These are phyloP conservation scores for Masnerella sp. DNA, from an alignment of 2,888 invertebrate species.

Conservation along the genomic window DNA sequence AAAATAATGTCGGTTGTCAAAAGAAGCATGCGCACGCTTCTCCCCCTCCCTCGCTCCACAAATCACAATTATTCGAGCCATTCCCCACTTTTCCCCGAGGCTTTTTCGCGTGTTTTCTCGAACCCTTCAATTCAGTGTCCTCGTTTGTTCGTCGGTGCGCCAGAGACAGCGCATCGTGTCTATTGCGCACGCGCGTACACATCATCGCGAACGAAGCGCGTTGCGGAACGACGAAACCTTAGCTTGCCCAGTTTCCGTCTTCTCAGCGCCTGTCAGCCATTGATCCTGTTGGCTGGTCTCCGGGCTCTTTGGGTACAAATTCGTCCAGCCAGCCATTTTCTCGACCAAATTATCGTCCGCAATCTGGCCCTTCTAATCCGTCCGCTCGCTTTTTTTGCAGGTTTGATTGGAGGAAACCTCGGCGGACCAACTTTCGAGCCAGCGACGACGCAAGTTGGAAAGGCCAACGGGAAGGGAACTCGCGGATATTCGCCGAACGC, in stretches of 20 bases:
- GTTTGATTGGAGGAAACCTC: conserved; percentile 43
- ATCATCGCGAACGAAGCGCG: conserved; percentile 34
- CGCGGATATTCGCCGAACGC: conserved; percentile 55
- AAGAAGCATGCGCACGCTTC: too few species aligned
- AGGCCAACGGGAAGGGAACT: conserved; percentile 26
- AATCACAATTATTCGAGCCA: too few species aligned
- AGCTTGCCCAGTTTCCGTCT: conserved; percentile 70
- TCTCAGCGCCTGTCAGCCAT: conserved; percentile 75
- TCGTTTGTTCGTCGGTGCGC: too few species aligned
- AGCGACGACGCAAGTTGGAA: conserved; percentile 6
- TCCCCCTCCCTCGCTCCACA: too few species aligned
- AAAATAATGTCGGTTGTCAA: too few species aligned
- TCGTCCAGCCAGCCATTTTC: too few species aligned
- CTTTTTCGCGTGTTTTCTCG: too few species aligned
- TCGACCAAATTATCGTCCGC: too few species aligned
- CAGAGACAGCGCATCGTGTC: too few species aligned
- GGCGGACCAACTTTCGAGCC: conserved; percentile 14
- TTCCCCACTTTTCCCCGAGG: too few species aligned
- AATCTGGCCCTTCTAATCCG: too few species aligned
- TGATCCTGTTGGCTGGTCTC: conserved; percentile 69
- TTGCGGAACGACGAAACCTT: conserved; percentile 18
- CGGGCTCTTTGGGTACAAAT: conserved; percentile 72
- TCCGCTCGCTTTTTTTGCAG: conserved; percentile 8
- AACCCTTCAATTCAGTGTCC: too few species aligned
- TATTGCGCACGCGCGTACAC: conserved; percentile 38